Conservation (phyloP, 2,113 vertebrate genomes). For the Catharus fuscescens region DNA sequence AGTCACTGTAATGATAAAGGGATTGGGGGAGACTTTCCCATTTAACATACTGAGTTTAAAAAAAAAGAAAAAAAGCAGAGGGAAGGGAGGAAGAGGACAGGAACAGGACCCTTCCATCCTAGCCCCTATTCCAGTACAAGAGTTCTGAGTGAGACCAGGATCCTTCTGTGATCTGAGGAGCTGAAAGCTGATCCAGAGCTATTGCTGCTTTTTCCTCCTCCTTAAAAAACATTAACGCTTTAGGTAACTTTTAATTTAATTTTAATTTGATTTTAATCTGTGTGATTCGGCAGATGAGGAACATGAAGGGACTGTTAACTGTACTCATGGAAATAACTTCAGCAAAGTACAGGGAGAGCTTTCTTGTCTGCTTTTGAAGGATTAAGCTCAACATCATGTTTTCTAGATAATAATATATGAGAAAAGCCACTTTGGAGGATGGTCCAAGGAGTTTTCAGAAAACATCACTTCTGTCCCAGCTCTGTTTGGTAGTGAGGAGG, state of each 20-base stretch:
- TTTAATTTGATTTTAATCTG: not conserved
- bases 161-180: not conserved
- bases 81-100: too few species aligned
- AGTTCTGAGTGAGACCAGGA: not conserved
- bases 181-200: not conserved
- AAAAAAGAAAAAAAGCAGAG: not conserved
- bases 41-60: not conserved
- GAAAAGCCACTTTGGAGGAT: conserved; percentile 76
- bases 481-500: conserved; percentile 50
- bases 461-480: conserved; percentile 72
- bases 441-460: conserved; percentile 76
- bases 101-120: not conserved
- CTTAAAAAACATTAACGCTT: not conserved
- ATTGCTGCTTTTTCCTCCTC: not conserved
- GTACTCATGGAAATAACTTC: not conserved
- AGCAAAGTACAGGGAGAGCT: not conserved
- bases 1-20: not conserved
- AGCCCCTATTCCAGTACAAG: not conserved
- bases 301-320: not conserved
- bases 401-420: conserved; percentile 84
- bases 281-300: not conserved
- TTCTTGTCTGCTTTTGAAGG: not conserved
- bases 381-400: not conserved
- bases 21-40: not conserved
- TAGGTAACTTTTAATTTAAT: not conserved